phyloP scores from a whole-genome alignment of 2,888 invertebrate species.

The Ophion slaviceki region DNA sequence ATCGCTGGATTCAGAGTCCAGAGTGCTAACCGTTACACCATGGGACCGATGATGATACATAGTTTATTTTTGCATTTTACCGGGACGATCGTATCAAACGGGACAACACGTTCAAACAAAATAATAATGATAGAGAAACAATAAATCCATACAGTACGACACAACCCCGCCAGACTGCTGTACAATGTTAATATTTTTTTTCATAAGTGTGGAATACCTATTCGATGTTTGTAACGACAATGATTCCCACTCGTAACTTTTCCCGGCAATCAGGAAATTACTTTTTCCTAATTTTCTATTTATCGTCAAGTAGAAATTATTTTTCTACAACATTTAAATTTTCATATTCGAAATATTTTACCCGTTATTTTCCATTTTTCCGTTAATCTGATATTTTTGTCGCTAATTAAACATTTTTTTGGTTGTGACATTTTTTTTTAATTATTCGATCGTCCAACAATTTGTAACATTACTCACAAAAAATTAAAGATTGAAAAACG shows the following conservation, averaged over 20 bases:
- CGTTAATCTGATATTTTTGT: too few species aligned
- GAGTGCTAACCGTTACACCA: slow-evolving; percentile 92
- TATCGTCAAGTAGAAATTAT: too few species aligned
- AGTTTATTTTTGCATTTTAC: background rate
- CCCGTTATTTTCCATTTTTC: too few species aligned
- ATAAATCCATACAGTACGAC: background rate
- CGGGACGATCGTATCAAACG: background rate
- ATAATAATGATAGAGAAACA: background rate
- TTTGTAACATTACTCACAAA: too few species aligned
- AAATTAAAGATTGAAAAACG: too few species aligned
- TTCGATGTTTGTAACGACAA: background rate
- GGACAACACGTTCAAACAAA: background rate
- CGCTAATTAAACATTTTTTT: too few species aligned
- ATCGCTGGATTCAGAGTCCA: slow-evolving; percentile 92
- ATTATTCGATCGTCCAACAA: too few species aligned
- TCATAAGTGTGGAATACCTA: background rate
- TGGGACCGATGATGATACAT: slow-evolving; percentile 84
- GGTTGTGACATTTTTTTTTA: too few species aligned
- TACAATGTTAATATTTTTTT: background rate
- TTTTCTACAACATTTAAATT: too few species aligned
- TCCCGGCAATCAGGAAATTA: too few species aligned
- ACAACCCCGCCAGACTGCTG: background rate
- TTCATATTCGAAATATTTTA: too few species aligned
- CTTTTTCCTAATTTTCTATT: too few species aligned
- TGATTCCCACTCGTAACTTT: background rate